Evolutionary conservation across 2,113 vertebrate species (phyloP).

Genomic region (Progne subis): DNA sequence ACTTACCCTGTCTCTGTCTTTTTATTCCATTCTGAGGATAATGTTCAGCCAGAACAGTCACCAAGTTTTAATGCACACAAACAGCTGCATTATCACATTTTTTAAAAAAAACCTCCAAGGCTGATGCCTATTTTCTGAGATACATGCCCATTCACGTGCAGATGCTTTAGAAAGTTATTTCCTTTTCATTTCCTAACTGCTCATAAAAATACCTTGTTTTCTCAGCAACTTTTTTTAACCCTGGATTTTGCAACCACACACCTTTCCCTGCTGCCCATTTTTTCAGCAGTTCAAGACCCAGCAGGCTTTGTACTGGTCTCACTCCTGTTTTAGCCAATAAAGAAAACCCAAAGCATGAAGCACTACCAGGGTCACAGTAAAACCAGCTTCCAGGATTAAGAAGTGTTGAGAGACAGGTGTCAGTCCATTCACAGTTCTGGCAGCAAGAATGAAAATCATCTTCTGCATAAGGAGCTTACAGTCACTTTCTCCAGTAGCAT

Average conservation of each 20-base stretch:
- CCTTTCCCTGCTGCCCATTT: neutral
- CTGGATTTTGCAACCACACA: neutral
- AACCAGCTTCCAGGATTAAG: neutral
- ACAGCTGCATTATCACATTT: neutral
- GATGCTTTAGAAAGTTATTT: neutral
- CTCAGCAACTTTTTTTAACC: neutral
- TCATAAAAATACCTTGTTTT: neutral
- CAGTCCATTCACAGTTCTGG: accelerated
- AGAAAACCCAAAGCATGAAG: neutral
- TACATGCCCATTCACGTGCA: neutral
- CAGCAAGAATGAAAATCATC: neutral
- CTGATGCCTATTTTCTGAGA: neutral
- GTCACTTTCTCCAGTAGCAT: neutral
- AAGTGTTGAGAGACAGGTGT: neutral
- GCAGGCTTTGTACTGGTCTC: neutral
- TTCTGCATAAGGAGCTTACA: neutral
- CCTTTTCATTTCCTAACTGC: neutral
- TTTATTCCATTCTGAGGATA: neutral
- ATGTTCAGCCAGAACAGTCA: neutral
- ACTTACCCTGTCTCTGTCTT: neutral
- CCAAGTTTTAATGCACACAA: neutral
- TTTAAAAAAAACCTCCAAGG: neutral
- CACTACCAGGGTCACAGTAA: neutral
- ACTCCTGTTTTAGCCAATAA: neutral
- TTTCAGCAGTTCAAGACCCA: neutral